Evolutionary conservation across 1,140 invertebrate genomes (phyloP), one percentile per base, ranked within the genome.

Genomic region (Listronotus bonariensis): DNA sequence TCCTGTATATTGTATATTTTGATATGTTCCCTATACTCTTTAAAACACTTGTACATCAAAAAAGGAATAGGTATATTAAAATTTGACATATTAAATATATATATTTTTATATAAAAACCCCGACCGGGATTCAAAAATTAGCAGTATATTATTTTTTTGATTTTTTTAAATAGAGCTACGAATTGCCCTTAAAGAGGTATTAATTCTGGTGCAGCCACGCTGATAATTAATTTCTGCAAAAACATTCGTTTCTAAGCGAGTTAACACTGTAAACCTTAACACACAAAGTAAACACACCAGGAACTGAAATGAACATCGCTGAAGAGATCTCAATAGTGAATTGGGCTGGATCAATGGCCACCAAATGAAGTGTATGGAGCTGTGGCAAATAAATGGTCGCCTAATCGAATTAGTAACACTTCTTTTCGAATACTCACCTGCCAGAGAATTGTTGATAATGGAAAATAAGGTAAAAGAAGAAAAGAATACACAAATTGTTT

Each of bases 251-350:
- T 56, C 54, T 56, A 34, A 56, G 9, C 31, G 54, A 56, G 54
- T 56, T 43, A 56, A 14, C 54, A 56, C 12, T 43, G 11, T 40
- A 12, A 36, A 36, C 55, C 42, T 46, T 34, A 58, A 58, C 43
- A 48, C 55, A 18, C 55, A 58, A 46, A 58, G 55, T 58, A 58
- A 46, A 58, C 45, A 60, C 20, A 59, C 41, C 41, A 49, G 59
- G 18, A 62, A 53, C 38, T 51, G 59, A 38, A 62, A 40, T 62
- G 59, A 62, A 38, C 59, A 62, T 62, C 59, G 46, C 48, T 45
- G 48, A 53, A 62, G 59, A 62, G 59, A 62, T 62, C 59, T 52
- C 49, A 55, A 52, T 53, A 51, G 60, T 55, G 49, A 55, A 53
- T 63, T 55, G 51, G 38, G 40, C 20, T 48, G 51, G 51, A 55